Base-by-base conservation (phyloP, 2,797 vertebrate genomes). In the Sebastes wilsoni region DNA sequence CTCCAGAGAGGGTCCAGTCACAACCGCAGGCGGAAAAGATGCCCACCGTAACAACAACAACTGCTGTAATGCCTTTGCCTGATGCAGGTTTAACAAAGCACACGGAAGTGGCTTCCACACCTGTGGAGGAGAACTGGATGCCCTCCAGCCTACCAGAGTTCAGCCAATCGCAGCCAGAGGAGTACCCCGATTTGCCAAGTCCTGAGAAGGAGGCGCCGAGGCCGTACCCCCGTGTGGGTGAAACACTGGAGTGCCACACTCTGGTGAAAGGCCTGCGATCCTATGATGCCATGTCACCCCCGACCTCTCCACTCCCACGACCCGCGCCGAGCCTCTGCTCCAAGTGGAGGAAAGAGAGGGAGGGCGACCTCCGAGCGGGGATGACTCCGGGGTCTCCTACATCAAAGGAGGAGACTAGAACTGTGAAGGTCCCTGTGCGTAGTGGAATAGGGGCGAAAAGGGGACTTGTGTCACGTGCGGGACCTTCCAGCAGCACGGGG, bases 261-360 rank as follows among this genome's bases (percentile, higher is more conserved):
- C 89, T 97, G 66, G 96, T 96, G 38, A 96, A 94, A 87, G 96
- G 95, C 77, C 90, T 96, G 2, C 88, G 93, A 66, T 96, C 94
- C 23, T 97, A 96, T 20, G 96, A 96, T 1, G 54, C 81, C 66
- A 76, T 95, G 65, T 92, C 95, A 14, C 83, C 93, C 4, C 82
- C 93, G 4, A 69, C 92, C 27, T 91, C 93, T 6, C 93, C 94
- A 6, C 86, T 93, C 59, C 93, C 93, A 12, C 91, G 94, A 70
- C 92, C 95, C 1, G 25, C 91, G 0, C 93, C 94, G 0, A 96
- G 91, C 85, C 96, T 94, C 49, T 97, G 96, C 83, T 96, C 96
- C 66, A 97, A 97, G 84, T 97, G 96, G 96, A 96, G 93, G 80
- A 96, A 95, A 86, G 96, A 96, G 85, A 92, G 93, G 49, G 94